Conservation (phyloP, 2,797 vertebrate species). For the Acridotheres tristis region DNA sequence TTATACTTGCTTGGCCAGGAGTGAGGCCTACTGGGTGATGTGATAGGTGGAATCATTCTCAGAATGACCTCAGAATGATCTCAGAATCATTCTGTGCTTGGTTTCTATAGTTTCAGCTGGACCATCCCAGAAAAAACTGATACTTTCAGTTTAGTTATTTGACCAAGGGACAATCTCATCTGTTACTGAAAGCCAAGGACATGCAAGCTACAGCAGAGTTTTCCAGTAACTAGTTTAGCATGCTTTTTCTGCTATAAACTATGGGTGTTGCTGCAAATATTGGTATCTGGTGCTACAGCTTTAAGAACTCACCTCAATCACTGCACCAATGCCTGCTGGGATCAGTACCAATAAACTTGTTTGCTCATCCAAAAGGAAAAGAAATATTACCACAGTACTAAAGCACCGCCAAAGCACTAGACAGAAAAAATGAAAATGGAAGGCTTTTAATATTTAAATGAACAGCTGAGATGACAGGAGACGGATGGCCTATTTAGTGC, state of each 20-base stretch:
- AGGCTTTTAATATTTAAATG: slow-evolving; percentile 10
- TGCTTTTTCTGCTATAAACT: not conserved
- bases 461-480: not conserved
- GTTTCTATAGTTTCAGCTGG: not conserved
- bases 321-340: slow-evolving; percentile 88
- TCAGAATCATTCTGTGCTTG: not conserved
- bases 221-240: not conserved
- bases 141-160: not conserved
- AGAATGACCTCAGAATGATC: not conserved
- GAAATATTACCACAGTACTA: slow-evolving; percentile 91
- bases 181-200: not conserved
- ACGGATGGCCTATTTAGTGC: not conserved
- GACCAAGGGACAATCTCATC: not conserved
- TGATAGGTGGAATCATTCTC: not conserved
- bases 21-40: not conserved
- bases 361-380: slow-evolving; percentile 93
- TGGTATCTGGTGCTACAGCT: not conserved
- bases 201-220: not conserved
- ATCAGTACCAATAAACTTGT: slow-evolving; percentile 91
- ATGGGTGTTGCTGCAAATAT: not conserved
- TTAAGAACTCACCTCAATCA: slow-evolving; percentile 86
- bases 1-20: not conserved
- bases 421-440: not conserved
- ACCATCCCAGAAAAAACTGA: not conserved
- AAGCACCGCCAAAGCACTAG: slow-evolving; percentile 94